Percentiles rank a stretch among this genome's conserved stretches.
phyloP scores from a whole-genome alignment of 2,888 invertebrate genomes.

The Trachelus tabidus region DNA sequence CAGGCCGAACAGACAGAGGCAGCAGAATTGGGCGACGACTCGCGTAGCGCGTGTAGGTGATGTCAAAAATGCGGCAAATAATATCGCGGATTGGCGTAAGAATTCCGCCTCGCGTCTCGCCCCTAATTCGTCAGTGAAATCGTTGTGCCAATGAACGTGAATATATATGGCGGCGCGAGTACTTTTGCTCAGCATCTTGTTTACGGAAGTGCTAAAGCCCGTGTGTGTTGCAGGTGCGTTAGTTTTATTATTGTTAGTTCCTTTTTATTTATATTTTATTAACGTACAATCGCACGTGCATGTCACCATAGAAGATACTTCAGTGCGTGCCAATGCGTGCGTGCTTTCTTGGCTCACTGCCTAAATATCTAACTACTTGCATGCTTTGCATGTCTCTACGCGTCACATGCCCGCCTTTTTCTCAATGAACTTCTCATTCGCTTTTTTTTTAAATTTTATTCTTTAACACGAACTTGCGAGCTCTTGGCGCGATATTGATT shows the following conservation, averaged over 20 bases:
- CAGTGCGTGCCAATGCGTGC: not conserved
- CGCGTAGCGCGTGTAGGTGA: conserved; percentile 26
- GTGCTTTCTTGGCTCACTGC: not conserved
- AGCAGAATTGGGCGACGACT: not conserved
- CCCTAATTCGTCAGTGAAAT: conserved; percentile 53
- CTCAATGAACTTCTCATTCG: not conserved
- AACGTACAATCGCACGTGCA: not conserved
- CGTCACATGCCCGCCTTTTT: not conserved
- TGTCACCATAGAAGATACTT: not conserved
- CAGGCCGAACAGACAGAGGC: not conserved
- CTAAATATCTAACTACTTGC: not conserved
- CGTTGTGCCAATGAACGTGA: conserved; percentile 57
- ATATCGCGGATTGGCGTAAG: conserved; percentile 42
- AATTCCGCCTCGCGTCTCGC: conserved; percentile 47
- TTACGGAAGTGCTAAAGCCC: conserved; percentile 64
- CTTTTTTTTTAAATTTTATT: not conserved
- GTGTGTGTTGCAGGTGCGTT: conserved; percentile 60
- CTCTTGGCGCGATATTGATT: not conserved
- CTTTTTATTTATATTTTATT: conserved; percentile 29
- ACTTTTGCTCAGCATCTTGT: conserved; percentile 64
- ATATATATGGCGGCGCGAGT: conserved; percentile 66
- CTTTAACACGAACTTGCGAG: not conserved
- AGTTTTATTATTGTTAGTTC: conserved; percentile 27
- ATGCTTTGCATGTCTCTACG: not conserved
- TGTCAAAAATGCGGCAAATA: conserved; percentile 59